Conservation (phyloP, 1,140 invertebrate species). For the Micrasema minimum region DNA sequence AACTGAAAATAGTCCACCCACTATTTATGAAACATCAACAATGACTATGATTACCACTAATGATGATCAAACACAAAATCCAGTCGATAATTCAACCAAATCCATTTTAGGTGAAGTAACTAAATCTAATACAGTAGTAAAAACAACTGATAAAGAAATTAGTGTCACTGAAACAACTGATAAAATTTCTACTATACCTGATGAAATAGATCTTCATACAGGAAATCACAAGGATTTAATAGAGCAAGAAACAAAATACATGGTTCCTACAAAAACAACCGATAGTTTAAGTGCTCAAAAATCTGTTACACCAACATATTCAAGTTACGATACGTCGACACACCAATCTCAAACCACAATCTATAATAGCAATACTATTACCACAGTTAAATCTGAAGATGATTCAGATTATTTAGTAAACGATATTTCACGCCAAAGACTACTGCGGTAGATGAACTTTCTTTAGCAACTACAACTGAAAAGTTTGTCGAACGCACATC, state of each 20-base stretch:
- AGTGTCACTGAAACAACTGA: no score
- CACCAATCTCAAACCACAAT: neutral
- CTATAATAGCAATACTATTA: no score
- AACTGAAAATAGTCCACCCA: neutral
- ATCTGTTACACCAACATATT: constrained; percentile 2
- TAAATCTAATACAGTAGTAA: no score
- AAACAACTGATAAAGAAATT: no score
- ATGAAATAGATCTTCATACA: no score
- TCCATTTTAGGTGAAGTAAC: no score
- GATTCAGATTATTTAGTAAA: neutral
- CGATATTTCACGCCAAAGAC: neutral
- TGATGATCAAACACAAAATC: no score
- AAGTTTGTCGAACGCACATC: neutral
- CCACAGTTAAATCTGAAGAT: neutral
- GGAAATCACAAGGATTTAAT: neutral
- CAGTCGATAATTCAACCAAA: no score
- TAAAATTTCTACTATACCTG: no score
- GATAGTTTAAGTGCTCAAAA: no score
- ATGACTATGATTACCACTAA: no score
- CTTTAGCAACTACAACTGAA: neutral
- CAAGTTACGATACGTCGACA: neutral
- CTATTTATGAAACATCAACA: neutral
- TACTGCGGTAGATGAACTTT: neutral
- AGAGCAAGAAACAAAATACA: neutral
- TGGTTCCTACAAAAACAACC: no score